phyloP scores from a whole-genome alignment of 2,888 invertebrate genomes.

The Watsonalla binaria region DNA sequence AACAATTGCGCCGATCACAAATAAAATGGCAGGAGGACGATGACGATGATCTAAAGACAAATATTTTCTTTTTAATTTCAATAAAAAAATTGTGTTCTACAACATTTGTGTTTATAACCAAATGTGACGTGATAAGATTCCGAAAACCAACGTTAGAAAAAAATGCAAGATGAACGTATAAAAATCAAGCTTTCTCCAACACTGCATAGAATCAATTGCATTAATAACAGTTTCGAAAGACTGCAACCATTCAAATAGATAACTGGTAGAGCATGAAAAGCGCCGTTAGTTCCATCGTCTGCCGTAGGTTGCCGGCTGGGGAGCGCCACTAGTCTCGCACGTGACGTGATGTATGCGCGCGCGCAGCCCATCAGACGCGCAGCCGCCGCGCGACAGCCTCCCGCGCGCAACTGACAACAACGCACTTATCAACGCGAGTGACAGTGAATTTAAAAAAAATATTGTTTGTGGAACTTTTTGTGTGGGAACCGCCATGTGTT shows the following conservation, averaged over 20 bases:
- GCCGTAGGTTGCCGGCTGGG: slow-evolving; percentile 46
- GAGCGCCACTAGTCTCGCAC: slow-evolving; percentile 63
- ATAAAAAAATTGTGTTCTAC: no score
- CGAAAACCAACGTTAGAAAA: slow-evolving; percentile 4
- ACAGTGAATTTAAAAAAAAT: slow-evolving; percentile 37
- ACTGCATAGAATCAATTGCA: slow-evolving; percentile 14
- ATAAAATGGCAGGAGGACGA: no score
- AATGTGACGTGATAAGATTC: no score
- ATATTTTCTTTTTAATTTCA: no score
- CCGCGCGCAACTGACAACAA: slow-evolving; percentile 51
- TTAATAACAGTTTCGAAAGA: slow-evolving; percentile 13
- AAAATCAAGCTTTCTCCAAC: slow-evolving; percentile 16
- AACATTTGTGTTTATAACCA: not conserved
- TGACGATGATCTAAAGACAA: no score
- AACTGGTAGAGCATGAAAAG: slow-evolving; percentile 56
- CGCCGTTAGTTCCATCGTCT: slow-evolving; percentile 51
- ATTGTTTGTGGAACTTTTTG: slow-evolving; percentile 30
- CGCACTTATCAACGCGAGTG: slow-evolving; percentile 61
- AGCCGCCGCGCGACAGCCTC: slow-evolving; percentile 68
- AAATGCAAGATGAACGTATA: slow-evolving; percentile 13
- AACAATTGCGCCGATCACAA: no score
- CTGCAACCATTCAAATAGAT: slow-evolving; percentile 37
- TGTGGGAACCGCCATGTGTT: slow-evolving; percentile 34
- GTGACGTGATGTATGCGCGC: slow-evolving; percentile 73
- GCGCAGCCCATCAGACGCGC: slow-evolving; percentile 62